Conservation (phyloP, 1,140 invertebrate species). For the Aphidius ervi region DNA sequence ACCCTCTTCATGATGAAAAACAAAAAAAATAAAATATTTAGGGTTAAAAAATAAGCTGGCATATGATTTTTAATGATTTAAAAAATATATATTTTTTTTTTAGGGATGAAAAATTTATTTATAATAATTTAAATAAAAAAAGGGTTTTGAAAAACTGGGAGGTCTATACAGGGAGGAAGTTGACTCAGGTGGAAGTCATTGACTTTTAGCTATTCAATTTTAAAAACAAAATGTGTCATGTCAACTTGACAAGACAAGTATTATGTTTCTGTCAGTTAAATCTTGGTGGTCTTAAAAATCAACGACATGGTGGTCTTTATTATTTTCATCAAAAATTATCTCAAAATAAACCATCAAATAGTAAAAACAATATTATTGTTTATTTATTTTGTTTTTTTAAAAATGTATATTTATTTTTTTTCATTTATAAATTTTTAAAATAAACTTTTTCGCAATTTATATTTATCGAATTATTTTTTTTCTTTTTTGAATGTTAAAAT, state of each 20-base stretch:
- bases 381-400: not conserved
- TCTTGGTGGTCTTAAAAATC: slow-evolving; percentile 23
- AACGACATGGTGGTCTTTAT: slow-evolving; percentile 38
- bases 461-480: not conserved
- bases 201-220: slow-evolving; percentile 15
- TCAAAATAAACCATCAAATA: slow-evolving; percentile 12
- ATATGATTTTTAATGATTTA: slow-evolving; percentile 2
- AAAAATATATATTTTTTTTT: not conserved
- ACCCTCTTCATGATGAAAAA: slow-evolving; percentile 19
- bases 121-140: slow-evolving; percentile 5
- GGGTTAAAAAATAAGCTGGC: slow-evolving; percentile 4
- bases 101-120: not conserved
- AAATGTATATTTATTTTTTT: slow-evolving; percentile 23
- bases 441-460: not conserved
- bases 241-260: slow-evolving; percentile 34
- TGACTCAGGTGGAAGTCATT: slow-evolving; percentile 46
- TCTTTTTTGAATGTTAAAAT: no score
- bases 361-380: slow-evolving; percentile 4
- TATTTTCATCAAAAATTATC: no score
- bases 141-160: slow-evolving; percentile 35
- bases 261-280: slow-evolving; percentile 37
- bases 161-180: slow-evolving; percentile 44
- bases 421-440: slow-evolving; percentile 11
- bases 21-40: slow-evolving; percentile 10
- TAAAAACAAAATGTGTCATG: slow-evolving; percentile 36